Conservation (phyloP, 2,113 vertebrate genomes). For the Prinia subflava region DNA sequence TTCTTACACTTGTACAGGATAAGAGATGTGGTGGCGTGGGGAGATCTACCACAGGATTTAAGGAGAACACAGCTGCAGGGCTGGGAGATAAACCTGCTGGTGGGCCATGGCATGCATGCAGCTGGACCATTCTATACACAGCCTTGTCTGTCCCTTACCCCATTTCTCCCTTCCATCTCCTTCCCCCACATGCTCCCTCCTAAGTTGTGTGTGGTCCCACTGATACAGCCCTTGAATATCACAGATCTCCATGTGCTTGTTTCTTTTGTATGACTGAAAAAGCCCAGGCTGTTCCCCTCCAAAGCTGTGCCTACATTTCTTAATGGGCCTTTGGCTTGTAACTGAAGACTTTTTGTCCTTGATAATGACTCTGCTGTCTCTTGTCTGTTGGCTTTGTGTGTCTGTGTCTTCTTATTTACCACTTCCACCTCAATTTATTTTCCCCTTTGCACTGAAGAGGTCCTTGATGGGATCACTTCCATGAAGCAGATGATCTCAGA, state of each 20-base stretch:
- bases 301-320: neutral
- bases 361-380: neutral
- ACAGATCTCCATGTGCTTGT: neutral
- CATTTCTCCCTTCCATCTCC: rapidly evolving
- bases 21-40: neutral
- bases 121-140: rapidly evolving
- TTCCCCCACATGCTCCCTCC: rapidly evolving
- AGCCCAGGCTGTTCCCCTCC: neutral
- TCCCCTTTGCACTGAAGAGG: neutral
- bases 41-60: neutral
- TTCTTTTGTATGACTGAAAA: neutral
- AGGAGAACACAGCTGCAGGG: neutral
- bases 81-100: neutral
- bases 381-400: neutral
- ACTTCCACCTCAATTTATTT: neutral
- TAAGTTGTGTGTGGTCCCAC: neutral
- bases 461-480: neutral
- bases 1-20: neutral
- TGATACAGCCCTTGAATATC: neutral
- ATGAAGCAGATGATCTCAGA: neutral
- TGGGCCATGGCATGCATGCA: rapidly evolving
- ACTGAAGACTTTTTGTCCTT: neutral
- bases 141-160: rapidly evolving
- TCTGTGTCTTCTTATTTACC: neutral
- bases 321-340: neutral